A percentile compares a stretch with the other conserved stretches of the same genome.
Conservation (phyloP, 2,113 vertebrate genomes). For the Xiphias gladius region DNA sequence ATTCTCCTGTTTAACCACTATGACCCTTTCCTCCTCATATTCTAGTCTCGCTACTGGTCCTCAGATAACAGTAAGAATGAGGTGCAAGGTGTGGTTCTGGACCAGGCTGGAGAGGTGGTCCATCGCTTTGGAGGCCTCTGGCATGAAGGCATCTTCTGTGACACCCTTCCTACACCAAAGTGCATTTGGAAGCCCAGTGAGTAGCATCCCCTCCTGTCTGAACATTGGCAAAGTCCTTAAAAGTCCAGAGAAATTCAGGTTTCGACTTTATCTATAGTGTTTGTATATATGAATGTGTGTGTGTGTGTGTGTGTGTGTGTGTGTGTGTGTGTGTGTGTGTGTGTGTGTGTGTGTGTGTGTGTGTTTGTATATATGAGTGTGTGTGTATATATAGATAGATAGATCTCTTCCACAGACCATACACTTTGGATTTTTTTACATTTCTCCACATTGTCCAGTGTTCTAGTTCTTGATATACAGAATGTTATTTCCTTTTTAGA, state of each 20-base stretch:
- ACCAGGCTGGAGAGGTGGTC: slow-evolving; percentile 86
- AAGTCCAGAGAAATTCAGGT: too few species aligned
- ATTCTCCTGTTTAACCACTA: background rate
- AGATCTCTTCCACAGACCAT: background rate
- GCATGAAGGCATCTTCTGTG: slow-evolving; percentile 93
- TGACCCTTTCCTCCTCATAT: background rate
- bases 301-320: too few species aligned
- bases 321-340: too few species aligned
- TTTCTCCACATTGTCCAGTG: background rate
- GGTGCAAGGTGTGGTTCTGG: slow-evolving; percentile 90
- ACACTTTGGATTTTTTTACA: background rate
- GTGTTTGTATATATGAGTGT: too few species aligned
- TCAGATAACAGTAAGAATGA: slow-evolving; percentile 89
- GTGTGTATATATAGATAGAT: too few species aligned
- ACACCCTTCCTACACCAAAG: slow-evolving; percentile 83
- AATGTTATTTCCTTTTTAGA: slow-evolving; percentile 78
- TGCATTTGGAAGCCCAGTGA: slow-evolving; percentile 95
- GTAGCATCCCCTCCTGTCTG: slow-evolving; percentile 38
- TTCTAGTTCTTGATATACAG: background rate
- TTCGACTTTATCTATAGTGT: too few species aligned
- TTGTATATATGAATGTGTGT: too few species aligned
- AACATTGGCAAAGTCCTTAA: background rate
- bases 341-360: too few species aligned
- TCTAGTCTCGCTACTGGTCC: slow-evolving; percentile 90
- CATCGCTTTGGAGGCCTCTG: slow-evolving; percentile 92